A percentile compares a stretch with the other conserved stretches of the same genome.
These are phyloP conservation scores for Melanotaenia duboulayi DNA, from an alignment of 2,113 vertebrate species.

Conservation along the genomic window DNA sequence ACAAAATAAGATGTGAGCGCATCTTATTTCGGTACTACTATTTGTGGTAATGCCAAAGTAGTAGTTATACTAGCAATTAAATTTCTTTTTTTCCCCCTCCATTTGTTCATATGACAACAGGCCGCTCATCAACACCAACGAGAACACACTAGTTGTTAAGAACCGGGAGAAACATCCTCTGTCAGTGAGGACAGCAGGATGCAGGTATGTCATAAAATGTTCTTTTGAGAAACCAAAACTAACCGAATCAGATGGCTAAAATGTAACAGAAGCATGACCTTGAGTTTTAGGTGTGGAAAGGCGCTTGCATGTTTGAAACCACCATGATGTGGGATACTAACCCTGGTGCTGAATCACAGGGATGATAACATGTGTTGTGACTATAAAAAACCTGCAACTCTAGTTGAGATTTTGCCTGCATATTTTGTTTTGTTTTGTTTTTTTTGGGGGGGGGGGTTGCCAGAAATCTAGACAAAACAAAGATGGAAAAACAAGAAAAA, in stretches of 20 bases:
- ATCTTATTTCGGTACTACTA: too few relatives aligned
- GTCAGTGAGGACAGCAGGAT: not conserved
- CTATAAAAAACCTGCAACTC: not conserved
- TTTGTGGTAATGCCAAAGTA: too few relatives aligned
- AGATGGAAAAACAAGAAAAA: not conserved
- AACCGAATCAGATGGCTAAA: not conserved
- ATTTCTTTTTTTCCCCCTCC: too few relatives aligned
- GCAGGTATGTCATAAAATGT: not conserved
- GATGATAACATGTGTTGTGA: not conserved
- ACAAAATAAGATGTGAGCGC: too few relatives aligned
- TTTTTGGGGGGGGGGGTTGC: too few relatives aligned
- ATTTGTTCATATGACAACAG: not conserved
- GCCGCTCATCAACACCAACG: not conserved
- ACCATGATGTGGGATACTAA: slow-evolving; percentile 2
- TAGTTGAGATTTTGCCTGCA: too few relatives aligned
- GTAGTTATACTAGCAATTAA: too few relatives aligned
- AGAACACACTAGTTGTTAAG: not conserved
- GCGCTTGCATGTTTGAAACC: not conserved
- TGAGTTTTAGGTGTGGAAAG: not conserved
- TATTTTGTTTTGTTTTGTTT: not conserved
- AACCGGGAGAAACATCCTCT: not conserved
- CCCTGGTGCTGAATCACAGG: slow-evolving; percentile 8
- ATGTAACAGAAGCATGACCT: not conserved
- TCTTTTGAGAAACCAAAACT: not conserved
- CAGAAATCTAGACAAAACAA: not conserved